Evolutionary conservation across 2,797 vertebrate species (phyloP), one percentile per base, ranked within the genome.

Genomic region (Arnoldichthys spilopterus): DNA sequence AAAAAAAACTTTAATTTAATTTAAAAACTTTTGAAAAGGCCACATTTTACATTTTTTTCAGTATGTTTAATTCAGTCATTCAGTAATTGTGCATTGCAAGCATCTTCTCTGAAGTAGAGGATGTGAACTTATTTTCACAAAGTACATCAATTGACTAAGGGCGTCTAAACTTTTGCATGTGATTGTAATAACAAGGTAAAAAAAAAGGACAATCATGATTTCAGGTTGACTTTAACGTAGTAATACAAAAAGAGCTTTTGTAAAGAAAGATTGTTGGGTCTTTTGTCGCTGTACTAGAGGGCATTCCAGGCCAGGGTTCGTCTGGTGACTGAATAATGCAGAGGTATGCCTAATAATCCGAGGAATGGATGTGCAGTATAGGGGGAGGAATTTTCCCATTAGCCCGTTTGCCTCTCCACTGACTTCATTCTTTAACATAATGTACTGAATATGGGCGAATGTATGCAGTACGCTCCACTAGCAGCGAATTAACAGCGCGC

Each of bases 351-450:
- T 34, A 66, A 75, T 75, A 78, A 76, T 78, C 61, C 32, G 26
- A 13, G 18, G 43, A 53, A 74, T 69, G 68, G 51, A 72, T 70
- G 58, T 70, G 76, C 34, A 45, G 24, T 15, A 47, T 0, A 30
- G 24, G 49, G 32, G 54, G 70, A 73, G 47, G 40, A 59, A 64
- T 79, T 79, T 79, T 58, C 66, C 53, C 80, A 76, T 67, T 53
- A 72, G 61, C 67, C 79, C 40, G 53, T 74, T 58, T 59, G 30
- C 58, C 71, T 78, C 26, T 54, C 53, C 67, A 28, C 9, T 54
- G 73, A 77, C 75, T 82, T 80, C 28, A 82, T 75, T 77, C 68
- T 82, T 80, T 82, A 68, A 63, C 62, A 78, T 75, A 76, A 78
- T 16, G 54, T 58, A 75, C 58, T 30, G 72, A 56, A 77, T 63